Percentiles rank a stretch among this genome's conserved stretches.
Conservation (phyloP, 2,888 invertebrate species). For the Augochlorella aurata region DNA sequence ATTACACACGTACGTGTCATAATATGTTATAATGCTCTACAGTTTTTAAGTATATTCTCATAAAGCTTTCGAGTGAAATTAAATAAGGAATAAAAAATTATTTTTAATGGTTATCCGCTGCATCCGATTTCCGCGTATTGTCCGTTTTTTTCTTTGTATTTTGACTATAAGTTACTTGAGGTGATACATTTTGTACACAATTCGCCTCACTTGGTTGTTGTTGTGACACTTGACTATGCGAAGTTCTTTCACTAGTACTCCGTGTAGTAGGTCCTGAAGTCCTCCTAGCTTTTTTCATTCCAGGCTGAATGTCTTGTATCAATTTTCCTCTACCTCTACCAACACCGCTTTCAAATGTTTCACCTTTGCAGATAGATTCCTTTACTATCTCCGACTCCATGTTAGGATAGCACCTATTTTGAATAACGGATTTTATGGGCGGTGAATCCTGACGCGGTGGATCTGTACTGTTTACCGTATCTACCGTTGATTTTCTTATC, state of each 20-base stretch:
- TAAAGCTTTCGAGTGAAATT: slow-evolving; percentile 37
- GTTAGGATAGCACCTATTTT: slow-evolving; percentile 17
- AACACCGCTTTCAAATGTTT: slow-evolving; percentile 21
- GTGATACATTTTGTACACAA: slow-evolving; percentile 30
- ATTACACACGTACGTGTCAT: slow-evolving; percentile 35
- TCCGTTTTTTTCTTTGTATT: slow-evolving; percentile 42
- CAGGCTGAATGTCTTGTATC: not conserved
- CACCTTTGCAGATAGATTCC: slow-evolving; percentile 53
- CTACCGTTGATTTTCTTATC: slow-evolving; percentile 10
- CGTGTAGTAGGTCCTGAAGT: slow-evolving; percentile 19
- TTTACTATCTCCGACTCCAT: slow-evolving; percentile 49
- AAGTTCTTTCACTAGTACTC: slow-evolving; percentile 33
- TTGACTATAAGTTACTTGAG: slow-evolving; percentile 35
- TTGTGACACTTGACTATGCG: slow-evolving; percentile 23
- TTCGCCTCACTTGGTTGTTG: slow-evolving; percentile 50
- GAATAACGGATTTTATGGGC: slow-evolving; percentile 15
- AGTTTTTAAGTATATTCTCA: slow-evolving; percentile 46
- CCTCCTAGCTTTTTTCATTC: slow-evolving; percentile 36
- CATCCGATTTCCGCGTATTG: slow-evolving; percentile 37
- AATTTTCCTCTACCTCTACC: slow-evolving; percentile 49
- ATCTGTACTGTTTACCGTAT: slow-evolving; percentile 19
- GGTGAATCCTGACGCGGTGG: slow-evolving; percentile 23
- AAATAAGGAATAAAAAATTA: slow-evolving; percentile 1
- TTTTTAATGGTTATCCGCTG: slow-evolving; percentile 40
- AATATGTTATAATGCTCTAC: slow-evolving; percentile 53